Percentiles rank a stretch among this genome's conserved stretches.
Conservation (phyloP, 1,140 invertebrate genomes). For the Teleogryllus occipitalis region DNA sequence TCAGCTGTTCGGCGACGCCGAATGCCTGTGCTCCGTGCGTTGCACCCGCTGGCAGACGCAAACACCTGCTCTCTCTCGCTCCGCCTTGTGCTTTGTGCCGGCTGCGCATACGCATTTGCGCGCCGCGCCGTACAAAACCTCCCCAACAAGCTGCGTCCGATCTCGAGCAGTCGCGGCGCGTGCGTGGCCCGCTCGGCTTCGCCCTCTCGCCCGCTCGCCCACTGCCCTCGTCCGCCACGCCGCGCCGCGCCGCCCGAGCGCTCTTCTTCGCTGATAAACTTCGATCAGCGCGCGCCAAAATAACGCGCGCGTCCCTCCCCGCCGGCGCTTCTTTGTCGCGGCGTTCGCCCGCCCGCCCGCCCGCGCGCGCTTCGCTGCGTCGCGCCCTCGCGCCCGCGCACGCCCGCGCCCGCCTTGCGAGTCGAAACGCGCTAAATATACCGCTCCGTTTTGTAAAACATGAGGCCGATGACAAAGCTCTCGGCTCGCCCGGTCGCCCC, state of each 20-base stretch:
- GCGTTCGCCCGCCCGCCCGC: conserved; percentile 18
- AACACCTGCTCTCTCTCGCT: too few species aligned
- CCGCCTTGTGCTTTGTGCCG: too few species aligned
- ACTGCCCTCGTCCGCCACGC: too few species aligned
- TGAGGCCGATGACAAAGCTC: neutral
- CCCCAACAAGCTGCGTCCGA: too few species aligned
- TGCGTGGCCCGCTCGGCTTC: too few species aligned
- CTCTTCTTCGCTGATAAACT: neutral
- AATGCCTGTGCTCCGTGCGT: too few species aligned
- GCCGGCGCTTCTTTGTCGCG: conserved; percentile 7
- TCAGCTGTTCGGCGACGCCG: neutral
- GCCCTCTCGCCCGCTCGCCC: too few species aligned
- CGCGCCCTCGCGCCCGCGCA: conserved; percentile 21
- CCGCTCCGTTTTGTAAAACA: conserved; percentile 9
- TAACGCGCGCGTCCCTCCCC: neutral
- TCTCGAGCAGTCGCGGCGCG: too few species aligned
- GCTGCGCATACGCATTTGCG: too few species aligned
- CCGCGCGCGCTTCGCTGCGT: conserved; percentile 11
- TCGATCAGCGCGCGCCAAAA: neutral
- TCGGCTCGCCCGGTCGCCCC: neutral
- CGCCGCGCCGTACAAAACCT: too few species aligned
- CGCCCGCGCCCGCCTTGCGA: conserved; percentile 17
- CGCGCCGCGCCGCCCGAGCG: too few species aligned
- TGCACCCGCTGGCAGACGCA: too few species aligned
- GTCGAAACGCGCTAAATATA: conserved; percentile 10